Evolutionary conservation across 2,113 vertebrate genomes (phyloP).

Genomic region (Nesoenas mayeri): DNA sequence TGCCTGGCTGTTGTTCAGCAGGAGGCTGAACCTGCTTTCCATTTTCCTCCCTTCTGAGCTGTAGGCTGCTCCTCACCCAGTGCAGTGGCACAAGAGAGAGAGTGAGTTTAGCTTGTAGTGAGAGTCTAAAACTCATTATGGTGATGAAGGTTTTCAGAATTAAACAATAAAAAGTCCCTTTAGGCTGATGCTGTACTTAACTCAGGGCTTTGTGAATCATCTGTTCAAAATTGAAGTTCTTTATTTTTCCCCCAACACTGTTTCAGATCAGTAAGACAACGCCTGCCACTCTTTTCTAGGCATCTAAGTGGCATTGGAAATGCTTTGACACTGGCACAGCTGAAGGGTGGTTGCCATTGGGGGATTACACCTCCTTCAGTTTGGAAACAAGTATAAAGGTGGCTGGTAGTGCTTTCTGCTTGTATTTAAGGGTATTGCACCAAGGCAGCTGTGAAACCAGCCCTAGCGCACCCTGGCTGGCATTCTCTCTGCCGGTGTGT

Average conservation of each 20-base stretch:
- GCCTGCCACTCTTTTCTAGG: background rate
- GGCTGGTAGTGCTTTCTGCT: background rate
- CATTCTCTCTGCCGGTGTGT: background rate
- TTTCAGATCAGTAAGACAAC: background rate
- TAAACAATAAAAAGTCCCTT: background rate
- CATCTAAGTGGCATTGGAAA: background rate
- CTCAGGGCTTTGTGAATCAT: background rate
- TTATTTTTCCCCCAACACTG: accelerated
- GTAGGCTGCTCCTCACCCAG: background rate
- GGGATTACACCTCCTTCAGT: background rate
- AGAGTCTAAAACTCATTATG: background rate
- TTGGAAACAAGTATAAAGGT: background rate
- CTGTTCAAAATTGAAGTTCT: background rate
- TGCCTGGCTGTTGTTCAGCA: background rate
- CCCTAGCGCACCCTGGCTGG: background rate
- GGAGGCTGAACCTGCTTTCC: background rate
- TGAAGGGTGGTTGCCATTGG: background rate
- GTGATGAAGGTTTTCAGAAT: background rate
- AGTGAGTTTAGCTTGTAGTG: background rate
- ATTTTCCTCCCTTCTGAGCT: background rate
- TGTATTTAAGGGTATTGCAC: background rate
- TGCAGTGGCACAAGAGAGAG: background rate
- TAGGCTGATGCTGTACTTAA: background rate
- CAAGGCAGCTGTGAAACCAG: background rate
- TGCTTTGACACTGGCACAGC: background rate